A percentile compares a stretch with the other conserved stretches of the same genome.
Conservation (phyloP, 1,140 invertebrate genomes). For the Pogonomyrmex californicus region DNA sequence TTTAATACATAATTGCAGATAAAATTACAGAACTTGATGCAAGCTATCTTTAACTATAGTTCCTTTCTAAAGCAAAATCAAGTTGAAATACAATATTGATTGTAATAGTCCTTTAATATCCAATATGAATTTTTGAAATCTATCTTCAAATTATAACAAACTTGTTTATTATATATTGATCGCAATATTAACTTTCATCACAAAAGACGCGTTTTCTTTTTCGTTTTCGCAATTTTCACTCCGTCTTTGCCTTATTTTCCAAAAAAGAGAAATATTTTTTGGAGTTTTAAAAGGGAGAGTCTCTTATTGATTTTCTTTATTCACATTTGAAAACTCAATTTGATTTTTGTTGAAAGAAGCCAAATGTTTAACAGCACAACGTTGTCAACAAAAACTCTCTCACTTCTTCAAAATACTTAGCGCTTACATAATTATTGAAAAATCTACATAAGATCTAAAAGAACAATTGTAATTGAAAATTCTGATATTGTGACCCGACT, state of each 20-base stretch:
- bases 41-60: background rate
- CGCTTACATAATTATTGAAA: conserved; percentile 2
- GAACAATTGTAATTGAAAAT: background rate
- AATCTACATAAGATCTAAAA: background rate
- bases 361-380: background rate
- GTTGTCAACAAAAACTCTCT: background rate
- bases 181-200: background rate
- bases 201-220: background rate
- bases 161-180: background rate
- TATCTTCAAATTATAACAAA: conserved; percentile 8
- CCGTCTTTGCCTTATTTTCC: background rate
- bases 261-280: background rate
- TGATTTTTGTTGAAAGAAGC: background rate
- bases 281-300: background rate
- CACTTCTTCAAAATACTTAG: background rate
- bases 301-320: conserved; percentile 42
- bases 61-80: background rate
- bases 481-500: conserved; percentile 22
- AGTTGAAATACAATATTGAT: background rate
- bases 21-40: background rate
- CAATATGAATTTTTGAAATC: background rate
- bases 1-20: background rate
- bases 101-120: background rate
- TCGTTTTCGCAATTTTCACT: background rate
- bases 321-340: conserved; percentile 6